Conservation (phyloP, 2,113 vertebrate genomes). For the Pomatostomus ruficeps region DNA sequence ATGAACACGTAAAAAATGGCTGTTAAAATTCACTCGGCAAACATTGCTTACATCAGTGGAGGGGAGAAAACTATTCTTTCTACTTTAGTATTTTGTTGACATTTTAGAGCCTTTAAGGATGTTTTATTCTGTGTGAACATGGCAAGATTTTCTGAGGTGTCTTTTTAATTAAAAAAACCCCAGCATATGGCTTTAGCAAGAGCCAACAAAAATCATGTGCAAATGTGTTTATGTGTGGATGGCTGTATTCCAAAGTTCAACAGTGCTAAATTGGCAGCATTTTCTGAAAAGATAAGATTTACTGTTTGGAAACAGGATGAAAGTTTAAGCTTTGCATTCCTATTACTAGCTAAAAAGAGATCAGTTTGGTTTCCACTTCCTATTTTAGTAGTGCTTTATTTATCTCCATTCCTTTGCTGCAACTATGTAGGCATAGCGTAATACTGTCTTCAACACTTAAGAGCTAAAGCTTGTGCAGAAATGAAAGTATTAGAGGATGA, state of each 20-base stretch:
- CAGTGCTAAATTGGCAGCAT: not conserved
- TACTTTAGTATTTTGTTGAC: not conserved
- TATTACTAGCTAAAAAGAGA: not conserved
- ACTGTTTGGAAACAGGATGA: not conserved
- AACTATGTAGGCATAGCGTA: not conserved
- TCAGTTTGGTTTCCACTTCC: not conserved
- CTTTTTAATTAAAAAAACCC: not conserved
- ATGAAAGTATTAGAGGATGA: not conserved
- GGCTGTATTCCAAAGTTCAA: not conserved
- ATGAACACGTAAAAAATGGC: not conserved
- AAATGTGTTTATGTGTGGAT: not conserved
- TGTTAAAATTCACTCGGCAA: not conserved
- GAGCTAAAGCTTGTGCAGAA: not conserved
- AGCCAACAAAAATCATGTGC: not conserved
- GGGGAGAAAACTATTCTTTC: not conserved
- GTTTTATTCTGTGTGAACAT: not conserved
- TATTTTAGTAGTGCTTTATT: not conserved
- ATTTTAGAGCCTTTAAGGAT: not conserved
- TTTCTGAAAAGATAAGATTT: slow-evolving; percentile 15
- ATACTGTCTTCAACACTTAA: not conserved
- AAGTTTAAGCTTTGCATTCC: not conserved
- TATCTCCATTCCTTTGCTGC: not conserved
- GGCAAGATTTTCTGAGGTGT: not conserved
- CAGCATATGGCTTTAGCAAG: not conserved
- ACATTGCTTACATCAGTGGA: not conserved